Evolutionary conservation across 2,113 vertebrate species (phyloP), one percentile per base, ranked within the genome.

Genomic region (Prochilodus magdalenae): DNA sequence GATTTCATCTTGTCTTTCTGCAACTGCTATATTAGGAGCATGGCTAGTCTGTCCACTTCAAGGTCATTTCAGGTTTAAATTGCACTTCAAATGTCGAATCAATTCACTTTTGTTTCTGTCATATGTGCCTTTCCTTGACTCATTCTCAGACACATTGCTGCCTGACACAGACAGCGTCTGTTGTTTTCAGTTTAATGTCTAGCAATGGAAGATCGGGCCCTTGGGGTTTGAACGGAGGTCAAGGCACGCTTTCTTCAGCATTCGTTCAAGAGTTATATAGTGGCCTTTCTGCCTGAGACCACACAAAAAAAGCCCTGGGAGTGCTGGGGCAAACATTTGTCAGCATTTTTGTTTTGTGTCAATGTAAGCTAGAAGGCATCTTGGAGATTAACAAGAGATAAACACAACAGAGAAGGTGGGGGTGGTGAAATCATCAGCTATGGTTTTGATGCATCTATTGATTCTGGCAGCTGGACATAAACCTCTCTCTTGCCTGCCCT

Each of bases 401-500:
- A 92, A 92, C 90, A 90, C 86, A 88, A 92, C 84, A 89, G 85
- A 79, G 65, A 76, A 83, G 82, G 44, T 44, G 72, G 78, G 83
- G 87, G 77, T 89, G 90, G 79, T 89, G 89, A 92, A 93, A 90
- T 89, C 74, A 88, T 91, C 92, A 90, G 90, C 90, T 89, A 60
- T 40, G 83, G 90, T 88, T 93, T 90, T 90, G 91, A 92, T 90
- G 89, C 89, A 84, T 85, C 84, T 91, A 92, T 93, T 91, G 93
- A 94, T 93, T 92, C 84, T 90, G 91, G 91, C 90, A 90, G 89
- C 87, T 88, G 90, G 89, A 90, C 87, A 88, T 67, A 84, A 59
- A 74, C 57, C 66, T 78, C 66, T 59, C 63, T 80, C 72, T 82
- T 49, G 13, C 33, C 66, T 18, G 49, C 33, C 67, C 49, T 73